These are phyloP conservation scores for Micoletzkya japonica DNA, from an alignment of 2,888 invertebrate genomes.

Conservation along the genomic window DNA sequence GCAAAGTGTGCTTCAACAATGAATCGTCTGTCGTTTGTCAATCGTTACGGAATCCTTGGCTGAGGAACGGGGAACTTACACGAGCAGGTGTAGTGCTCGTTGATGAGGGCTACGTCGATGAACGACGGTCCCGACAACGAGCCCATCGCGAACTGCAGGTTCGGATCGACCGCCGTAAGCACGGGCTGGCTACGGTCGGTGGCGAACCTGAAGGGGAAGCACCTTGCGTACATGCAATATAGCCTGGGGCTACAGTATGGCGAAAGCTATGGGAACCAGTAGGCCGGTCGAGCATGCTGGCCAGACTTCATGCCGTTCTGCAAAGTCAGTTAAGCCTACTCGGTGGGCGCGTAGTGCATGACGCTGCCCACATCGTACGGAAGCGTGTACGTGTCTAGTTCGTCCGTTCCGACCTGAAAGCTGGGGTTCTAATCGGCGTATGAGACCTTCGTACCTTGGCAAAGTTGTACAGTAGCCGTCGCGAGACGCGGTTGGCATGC, in stretches of 20 bases:
- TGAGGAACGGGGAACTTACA: neutral
- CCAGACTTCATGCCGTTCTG: neutral
- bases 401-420: conserved; percentile 15
- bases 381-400: conserved; percentile 39
- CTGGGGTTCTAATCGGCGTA: neutral
- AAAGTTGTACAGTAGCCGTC: conserved; percentile 42
- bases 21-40: too few relatives aligned
- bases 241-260: neutral
- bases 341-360: conserved; percentile 49
- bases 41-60: too few relatives aligned
- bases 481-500: conserved; percentile 37
- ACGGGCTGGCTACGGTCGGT: conserved; percentile 35
- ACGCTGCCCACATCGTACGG: conserved; percentile 50
- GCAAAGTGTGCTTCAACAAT: neutral
- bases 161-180: conserved; percentile 40
- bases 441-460: conserved; percentile 39
- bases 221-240: too few relatives aligned
- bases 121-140: conserved; percentile 46
- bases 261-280: neutral
- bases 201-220: conserved; percentile 36
- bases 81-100: conserved; percentile 43
- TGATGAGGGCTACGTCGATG: conserved; percentile 41
- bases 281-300: neutral
- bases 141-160: conserved; percentile 49
- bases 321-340: too few relatives aligned